These are phyloP conservation scores for Rhodeus uyekii DNA, from an alignment of 2,797 vertebrate genomes.

Conservation along the genomic window DNA sequence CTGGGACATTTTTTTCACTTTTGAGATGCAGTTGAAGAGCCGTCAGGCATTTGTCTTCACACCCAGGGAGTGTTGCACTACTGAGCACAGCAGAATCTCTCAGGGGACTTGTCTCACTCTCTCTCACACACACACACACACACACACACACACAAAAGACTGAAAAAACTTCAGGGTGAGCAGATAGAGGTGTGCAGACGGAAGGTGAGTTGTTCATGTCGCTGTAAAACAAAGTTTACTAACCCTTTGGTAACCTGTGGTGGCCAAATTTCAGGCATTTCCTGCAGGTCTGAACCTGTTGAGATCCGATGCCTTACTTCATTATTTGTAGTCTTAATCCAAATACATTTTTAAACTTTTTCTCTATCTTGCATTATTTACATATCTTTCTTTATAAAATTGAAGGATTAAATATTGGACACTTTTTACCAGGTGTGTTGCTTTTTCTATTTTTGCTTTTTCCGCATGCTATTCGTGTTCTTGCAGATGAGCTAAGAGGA, in stretches of 20 bases:
- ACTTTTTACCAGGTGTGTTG: conserved; percentile 4
- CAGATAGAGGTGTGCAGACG: neutral
- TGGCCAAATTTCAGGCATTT: neutral
- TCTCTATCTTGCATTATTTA: neutral
- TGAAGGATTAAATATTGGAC: neutral
- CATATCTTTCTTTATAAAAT: neutral
- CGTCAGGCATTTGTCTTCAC: conserved; percentile 23
- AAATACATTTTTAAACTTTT: neutral
- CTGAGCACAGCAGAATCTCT: neutral
- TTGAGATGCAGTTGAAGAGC: neutral
- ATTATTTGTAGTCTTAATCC: neutral
- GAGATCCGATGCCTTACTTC: neutral
- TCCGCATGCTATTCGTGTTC: neutral
- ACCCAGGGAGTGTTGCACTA: neutral
- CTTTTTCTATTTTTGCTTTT: conserved; percentile 10
- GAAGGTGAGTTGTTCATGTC: conserved; percentile 35
- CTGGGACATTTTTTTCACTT: conserved; percentile 10
- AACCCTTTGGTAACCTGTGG: neutral
- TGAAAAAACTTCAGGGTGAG: neutral
- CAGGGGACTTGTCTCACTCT: neutral
- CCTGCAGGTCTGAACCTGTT: conserved; percentile 44
- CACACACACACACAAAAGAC: neutral
- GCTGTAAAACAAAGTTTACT: neutral
- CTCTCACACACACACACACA: neutral
- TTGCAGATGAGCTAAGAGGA: neutral